Conservation (phyloP, 2,888 invertebrate species). For the Apamea anceps region DNA sequence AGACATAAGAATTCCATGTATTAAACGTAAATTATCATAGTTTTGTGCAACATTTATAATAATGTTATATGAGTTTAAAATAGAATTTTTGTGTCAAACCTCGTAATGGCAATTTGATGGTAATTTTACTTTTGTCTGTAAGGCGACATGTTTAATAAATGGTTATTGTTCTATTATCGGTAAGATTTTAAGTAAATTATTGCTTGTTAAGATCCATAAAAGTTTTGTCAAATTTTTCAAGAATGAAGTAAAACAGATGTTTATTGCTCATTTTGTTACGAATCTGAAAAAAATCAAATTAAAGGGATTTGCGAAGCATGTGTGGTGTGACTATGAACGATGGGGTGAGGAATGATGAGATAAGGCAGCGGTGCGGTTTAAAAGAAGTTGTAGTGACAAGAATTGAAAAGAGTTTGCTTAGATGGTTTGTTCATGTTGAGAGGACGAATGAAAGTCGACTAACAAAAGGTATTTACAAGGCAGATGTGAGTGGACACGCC, state of each 20-base stretch:
- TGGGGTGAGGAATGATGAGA: neutral
- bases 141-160: conserved; percentile 49
- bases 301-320: neutral
- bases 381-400: neutral
- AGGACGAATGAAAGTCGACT: neutral
- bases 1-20: conserved; percentile 56
- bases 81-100: conserved; percentile 52
- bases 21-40: conserved; percentile 57
- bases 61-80: conserved; percentile 49
- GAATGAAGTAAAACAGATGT: conserved; percentile 10
- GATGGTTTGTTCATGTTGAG: neutral
- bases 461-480: neutral
- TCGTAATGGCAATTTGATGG: conserved; percentile 58
- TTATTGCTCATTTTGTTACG: conserved; percentile 1
- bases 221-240: conserved; percentile 18
- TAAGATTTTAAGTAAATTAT: conserved; percentile 50
- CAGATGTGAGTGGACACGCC: no score
- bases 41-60: conserved; percentile 59
- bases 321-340: neutral
- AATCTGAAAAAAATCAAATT: neutral
- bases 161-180: conserved; percentile 32
- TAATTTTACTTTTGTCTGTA: conserved; percentile 60
- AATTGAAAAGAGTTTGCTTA: neutral
- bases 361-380: neutral
- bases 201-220: conserved; percentile 44